Conservation (phyloP, 2,888 invertebrate species). For the Trichogramma dendrolimi region DNA sequence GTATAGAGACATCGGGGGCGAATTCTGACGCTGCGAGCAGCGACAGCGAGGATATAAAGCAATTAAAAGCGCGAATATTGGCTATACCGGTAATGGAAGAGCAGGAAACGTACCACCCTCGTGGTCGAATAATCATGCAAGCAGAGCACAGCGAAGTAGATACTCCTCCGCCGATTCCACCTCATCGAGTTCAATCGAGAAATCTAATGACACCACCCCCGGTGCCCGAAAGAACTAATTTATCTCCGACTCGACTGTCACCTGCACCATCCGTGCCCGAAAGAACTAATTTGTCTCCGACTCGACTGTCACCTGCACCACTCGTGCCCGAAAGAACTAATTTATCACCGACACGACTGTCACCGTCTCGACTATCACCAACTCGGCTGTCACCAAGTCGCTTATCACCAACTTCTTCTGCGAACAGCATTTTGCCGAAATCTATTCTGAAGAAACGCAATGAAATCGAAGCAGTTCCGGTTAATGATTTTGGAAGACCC, state of each 20-base stretch:
- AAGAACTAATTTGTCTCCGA: conserved; percentile 2
- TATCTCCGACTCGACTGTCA: neutral
- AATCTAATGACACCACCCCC: conserved; percentile 24
- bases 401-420: conserved; percentile 11
- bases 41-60: conserved; percentile 44
- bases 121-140: conserved; percentile 38
- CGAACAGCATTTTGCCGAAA: conserved; percentile 56
- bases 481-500: conserved; percentile 44
- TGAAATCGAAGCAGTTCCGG: conserved; percentile 39
- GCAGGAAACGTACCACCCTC: conserved; percentile 47
- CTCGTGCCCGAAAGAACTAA: conserved; percentile 23
- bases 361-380: neutral
- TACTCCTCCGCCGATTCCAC: conserved; percentile 28
- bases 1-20: conserved; percentile 39
- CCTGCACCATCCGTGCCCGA: conserved; percentile 25
- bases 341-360: conserved; percentile 16
- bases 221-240: conserved; percentile 20
- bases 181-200: conserved; percentile 25
- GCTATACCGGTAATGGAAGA: conserved; percentile 43
- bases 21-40: conserved; percentile 38
- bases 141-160: conserved; percentile 30
- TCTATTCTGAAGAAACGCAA: conserved; percentile 69
- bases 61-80: conserved; percentile 43
- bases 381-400: conserved; percentile 13
- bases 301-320: conserved; percentile 12